Conservation (phyloP, 2,888 invertebrate species). For the Sarcophaga caerulescens region DNA sequence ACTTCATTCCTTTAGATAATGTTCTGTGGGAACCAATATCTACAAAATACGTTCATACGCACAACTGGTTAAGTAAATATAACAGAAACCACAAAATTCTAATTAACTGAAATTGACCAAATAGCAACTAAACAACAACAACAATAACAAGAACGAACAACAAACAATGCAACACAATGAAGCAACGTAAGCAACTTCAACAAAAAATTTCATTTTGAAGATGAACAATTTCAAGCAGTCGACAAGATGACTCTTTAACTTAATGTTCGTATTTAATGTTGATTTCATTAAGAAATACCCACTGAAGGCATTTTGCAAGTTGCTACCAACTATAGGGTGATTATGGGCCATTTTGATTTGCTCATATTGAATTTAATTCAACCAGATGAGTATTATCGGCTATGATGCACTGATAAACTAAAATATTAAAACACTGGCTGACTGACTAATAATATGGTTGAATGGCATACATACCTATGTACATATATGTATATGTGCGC, state of each 20-base stretch:
- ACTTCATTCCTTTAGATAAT: background rate
- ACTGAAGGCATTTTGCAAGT: too few relatives aligned
- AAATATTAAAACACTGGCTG: constrained; percentile 13
- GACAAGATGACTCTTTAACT: too few relatives aligned
- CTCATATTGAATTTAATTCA: background rate
- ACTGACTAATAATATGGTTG: constrained; percentile 17
- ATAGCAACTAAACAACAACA: background rate
- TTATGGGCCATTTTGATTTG: background rate
- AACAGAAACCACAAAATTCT: constrained; percentile 69
- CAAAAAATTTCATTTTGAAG: background rate
- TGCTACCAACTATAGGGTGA: too few relatives aligned
- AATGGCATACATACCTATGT: background rate
- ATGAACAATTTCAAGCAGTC: background rate
- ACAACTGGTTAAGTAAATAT: constrained; percentile 53
- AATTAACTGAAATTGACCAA: constrained; percentile 66
- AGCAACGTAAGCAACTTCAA: background rate
- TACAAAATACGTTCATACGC: constrained; percentile 8
- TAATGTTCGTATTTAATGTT: too few relatives aligned
- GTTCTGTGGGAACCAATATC: background rate
- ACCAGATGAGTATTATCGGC: constrained; percentile 3
- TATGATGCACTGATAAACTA: constrained; percentile 12
- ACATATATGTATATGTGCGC: too few relatives aligned
- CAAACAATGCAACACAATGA: constrained; percentile 12
- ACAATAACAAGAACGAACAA: constrained; percentile 6
- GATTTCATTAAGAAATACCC: too few relatives aligned